Evolutionary conservation across 2,113 vertebrate species (phyloP).

Genomic region (Microcebus lehilahytsara): DNA sequence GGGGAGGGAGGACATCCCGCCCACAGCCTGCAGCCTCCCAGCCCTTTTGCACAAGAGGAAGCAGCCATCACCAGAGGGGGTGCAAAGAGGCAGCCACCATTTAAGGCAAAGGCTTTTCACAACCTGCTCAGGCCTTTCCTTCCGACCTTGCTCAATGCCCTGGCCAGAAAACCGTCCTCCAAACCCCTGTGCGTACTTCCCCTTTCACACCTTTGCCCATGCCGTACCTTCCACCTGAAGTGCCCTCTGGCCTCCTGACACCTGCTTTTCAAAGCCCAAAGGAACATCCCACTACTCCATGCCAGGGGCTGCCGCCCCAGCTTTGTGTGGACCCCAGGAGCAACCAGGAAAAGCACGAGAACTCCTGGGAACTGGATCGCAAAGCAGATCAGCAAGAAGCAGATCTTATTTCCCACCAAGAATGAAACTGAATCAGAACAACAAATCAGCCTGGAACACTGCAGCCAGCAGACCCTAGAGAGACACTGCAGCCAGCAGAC

Average conservation of each 20-base stretch:
- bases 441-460: background rate
- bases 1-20: background rate
- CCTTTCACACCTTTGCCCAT: background rate
- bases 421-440: background rate
- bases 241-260: rapidly evolving
- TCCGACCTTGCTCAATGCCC: background rate
- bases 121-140: background rate
- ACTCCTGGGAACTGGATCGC: background rate
- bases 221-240: background rate
- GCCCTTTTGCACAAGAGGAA: background rate
- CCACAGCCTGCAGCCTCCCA: background rate
- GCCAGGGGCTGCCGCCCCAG: background rate
- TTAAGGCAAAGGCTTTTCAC: background rate
- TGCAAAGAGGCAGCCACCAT: background rate
- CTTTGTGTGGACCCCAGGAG: background rate
- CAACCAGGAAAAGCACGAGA: background rate
- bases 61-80: background rate
- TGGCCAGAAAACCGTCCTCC: background rate
- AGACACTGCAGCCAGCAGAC: no score
- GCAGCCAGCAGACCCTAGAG: background rate
- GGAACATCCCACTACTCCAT: no score
- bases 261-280: background rate
- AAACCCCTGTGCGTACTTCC: background rate
- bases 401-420: background rate
- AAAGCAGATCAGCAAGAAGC: background rate